Evolutionary conservation across 2,113 vertebrate species (phyloP).

Genomic region (Microtus oregoni): DNA sequence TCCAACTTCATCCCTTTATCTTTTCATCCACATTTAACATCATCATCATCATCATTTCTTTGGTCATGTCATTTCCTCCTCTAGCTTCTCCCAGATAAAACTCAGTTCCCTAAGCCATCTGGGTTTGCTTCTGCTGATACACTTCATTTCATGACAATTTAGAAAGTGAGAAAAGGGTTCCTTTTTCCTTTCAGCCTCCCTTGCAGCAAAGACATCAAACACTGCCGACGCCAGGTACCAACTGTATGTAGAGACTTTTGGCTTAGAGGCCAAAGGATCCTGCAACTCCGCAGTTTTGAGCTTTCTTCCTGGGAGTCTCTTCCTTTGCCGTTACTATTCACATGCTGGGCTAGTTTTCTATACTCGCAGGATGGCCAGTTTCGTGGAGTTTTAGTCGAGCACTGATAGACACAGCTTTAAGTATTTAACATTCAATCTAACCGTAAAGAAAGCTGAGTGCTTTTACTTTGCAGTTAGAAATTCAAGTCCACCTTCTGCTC

Average conservation of each 20-base stretch:
- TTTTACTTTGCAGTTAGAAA: slow-evolving; percentile 64
- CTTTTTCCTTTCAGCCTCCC: slow-evolving; percentile 34
- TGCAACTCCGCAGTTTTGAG: neutral
- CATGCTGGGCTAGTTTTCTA: neutral
- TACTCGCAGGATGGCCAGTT: neutral
- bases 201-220: slow-evolving; percentile 36
- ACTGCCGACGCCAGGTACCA: neutral
- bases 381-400: neutral
- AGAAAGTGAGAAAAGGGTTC: slow-evolving; percentile 20
- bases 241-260: neutral
- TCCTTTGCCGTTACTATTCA: neutral
- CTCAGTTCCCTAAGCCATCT: neutral
- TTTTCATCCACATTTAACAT: neutral
- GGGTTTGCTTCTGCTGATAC: neutral
- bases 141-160: neutral
- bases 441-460: slow-evolving; percentile 65
- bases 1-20: neutral
- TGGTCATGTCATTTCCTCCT: neutral
- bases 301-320: neutral
- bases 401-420: neutral
- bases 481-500: slow-evolving; percentile 50
- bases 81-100: neutral
- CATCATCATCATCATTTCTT: neutral
- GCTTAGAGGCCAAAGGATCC: neutral
- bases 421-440: slow-evolving; percentile 62